Percentiles rank a stretch among this genome's conserved stretches.
These are phyloP conservation scores for Micrasema minimum DNA, from an alignment of 1,140 invertebrate genomes.

Conservation along the genomic window DNA sequence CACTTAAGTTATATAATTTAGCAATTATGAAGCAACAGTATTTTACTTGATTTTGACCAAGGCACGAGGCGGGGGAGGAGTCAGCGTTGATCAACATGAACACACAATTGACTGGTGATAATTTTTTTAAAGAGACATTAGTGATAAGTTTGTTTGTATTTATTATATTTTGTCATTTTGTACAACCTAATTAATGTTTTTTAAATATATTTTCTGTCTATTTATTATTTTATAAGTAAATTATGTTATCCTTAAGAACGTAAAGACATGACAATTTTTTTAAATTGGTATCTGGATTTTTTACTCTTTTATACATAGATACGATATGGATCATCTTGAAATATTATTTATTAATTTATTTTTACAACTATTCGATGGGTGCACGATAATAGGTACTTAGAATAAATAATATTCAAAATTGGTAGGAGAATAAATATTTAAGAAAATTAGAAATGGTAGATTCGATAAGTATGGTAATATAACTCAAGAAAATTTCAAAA, in stretches of 20 bases:
- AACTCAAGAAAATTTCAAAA: too few species aligned
- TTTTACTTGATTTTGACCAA: slow-evolving; percentile 53
- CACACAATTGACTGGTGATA: slow-evolving; percentile 40
- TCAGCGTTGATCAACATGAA: slow-evolving; percentile 7
- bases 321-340: slow-evolving; percentile 4
- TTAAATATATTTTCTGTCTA: slow-evolving; percentile 39
- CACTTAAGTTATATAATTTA: slow-evolving; percentile 45
- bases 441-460: too few species aligned
- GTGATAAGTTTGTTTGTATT: slow-evolving; percentile 33
- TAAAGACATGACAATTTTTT: slow-evolving; percentile 39
- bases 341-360: slow-evolving; percentile 30
- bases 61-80: slow-evolving; percentile 32
- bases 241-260: slow-evolving; percentile 31
- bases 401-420: too few species aligned
- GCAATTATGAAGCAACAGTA: slow-evolving; percentile 49
- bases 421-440: too few species aligned
- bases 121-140: slow-evolving; percentile 39
- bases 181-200: slow-evolving; percentile 23
- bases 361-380: neutral
- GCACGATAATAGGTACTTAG: too few species aligned
- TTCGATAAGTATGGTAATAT: too few species aligned
- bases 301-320: slow-evolving; percentile 20
- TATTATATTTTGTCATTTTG: slow-evolving; percentile 26
- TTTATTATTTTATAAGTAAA: slow-evolving; percentile 34
- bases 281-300: slow-evolving; percentile 36